A percentile compares a stretch with the other conserved stretches of the same genome.
Conservation (phyloP, 1,140 invertebrate genomes). For the Latrodectus geometricus region DNA sequence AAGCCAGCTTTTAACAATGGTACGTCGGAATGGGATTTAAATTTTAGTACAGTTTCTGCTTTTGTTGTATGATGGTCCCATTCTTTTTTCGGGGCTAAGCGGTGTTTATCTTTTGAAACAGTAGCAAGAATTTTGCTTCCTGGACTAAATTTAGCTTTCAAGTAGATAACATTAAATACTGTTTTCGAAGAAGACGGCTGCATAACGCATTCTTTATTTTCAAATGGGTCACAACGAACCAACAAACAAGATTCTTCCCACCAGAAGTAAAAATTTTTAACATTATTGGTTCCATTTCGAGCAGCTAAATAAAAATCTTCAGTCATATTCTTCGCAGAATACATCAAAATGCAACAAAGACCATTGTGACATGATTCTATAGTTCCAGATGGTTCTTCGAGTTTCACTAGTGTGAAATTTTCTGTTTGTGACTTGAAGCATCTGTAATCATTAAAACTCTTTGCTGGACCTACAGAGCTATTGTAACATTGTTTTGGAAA, state of each 20-base stretch:
- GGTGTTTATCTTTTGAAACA: conserved; percentile 3
- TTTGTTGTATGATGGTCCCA: conserved; percentile 3
- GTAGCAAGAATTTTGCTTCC: conserved; percentile 23
- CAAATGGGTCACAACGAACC: conserved; percentile 39
- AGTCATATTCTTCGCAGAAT: conserved; percentile 4
- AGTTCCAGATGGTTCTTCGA: background rate
- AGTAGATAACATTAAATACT: conserved; percentile 23
- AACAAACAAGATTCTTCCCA: conserved; percentile 61
- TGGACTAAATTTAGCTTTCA: conserved; percentile 27
- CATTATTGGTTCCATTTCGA: conserved; percentile 30
- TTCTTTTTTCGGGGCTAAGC: conserved; percentile 17
- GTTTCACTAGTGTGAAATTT: conserved; percentile 41
- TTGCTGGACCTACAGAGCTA: background rate
- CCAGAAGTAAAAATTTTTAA: conserved; percentile 34
- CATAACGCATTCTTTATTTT: conserved; percentile 7
- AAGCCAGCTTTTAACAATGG: conserved; percentile 22
- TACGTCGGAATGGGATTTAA: background rate
- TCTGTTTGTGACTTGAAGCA: conserved; percentile 1
- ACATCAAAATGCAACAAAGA: conserved; percentile 55
- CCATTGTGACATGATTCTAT: conserved; percentile 49
- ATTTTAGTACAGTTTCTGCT: background rate
- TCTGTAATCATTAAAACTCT: conserved; percentile 19
- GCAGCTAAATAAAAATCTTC: conserved; percentile 49
- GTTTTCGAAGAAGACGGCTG: conserved; percentile 25
- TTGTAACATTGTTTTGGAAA: conserved; percentile 11